Evolutionary conservation across 2,888 invertebrate genomes (phyloP), one percentile per base, ranked within the genome.

Genomic region (Orthosia gothica): DNA sequence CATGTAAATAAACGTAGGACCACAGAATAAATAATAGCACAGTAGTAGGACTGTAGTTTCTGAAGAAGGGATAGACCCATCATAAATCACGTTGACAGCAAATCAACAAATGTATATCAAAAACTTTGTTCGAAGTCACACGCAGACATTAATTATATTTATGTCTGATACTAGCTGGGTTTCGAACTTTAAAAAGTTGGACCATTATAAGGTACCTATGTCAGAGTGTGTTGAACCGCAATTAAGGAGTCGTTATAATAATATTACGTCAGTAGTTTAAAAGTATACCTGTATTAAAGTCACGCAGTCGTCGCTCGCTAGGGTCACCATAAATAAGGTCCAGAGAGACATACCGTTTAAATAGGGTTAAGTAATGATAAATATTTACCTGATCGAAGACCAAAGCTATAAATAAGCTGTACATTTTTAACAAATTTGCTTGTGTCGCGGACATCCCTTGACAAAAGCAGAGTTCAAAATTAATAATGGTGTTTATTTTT

Each of bases 241-340:
- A 94, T 94, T 94, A 94, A 92, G 94, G 91, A 89, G 86, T 90
- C 91, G 88, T 94, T 93, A 92, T 88, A 90, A 91, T 88, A 91
- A 92, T 88, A 90, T 91, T 88, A 91, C 88, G 86, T 87, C 82
- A 90, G 88, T 83, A 86, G 83, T 89, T 88, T 86, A 86, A 91
- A 90, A 91, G 88, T 89, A 90, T 89, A 88, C 87, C 85, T 81
- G 83, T 79, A 78, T 79, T 80, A 73, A 70, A 79, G 85, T 86
- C 83, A 87, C 84, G 82, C 82, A 80, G 55, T 66, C 69, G 67
- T 61, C 73, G 69, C 59, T 81, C 73, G 70, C 63, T 83, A 81
- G 61, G 81, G 77, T 84, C 83, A 78, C 88, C 87, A 86, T 70
- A 67, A 79, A 55, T 40, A 68, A 54, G 75, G 40, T 47, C 59